These are phyloP conservation scores for Trichacis sp. DNA, from an alignment of 2,888 invertebrate genomes.

Conservation along the genomic window DNA sequence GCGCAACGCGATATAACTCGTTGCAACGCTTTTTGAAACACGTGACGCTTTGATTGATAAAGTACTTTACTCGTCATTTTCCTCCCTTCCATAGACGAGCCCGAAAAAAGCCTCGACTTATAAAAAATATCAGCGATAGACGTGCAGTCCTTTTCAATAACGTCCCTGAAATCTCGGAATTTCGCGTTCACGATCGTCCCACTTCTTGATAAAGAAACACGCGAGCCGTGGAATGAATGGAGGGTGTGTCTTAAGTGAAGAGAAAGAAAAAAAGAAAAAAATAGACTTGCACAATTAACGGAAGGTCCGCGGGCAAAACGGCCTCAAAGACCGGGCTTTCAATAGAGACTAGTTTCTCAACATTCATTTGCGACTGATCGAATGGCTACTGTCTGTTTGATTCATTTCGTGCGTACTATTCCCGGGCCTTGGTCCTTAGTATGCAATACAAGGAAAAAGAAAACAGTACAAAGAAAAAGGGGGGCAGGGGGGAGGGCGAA, in stretches of 20 bases:
- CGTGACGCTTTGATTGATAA: neutral
- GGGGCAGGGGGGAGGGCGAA: constrained; percentile 16
- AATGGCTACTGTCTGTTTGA: constrained; percentile 18
- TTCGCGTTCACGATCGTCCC: neutral
- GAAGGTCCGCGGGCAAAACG: neutral
- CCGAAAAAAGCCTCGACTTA: no score
- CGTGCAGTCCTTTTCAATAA: neutral
- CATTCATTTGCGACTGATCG: constrained; percentile 15
- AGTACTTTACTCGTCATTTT: neutral
- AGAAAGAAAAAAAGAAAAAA: no score
- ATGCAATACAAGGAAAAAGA: constrained; percentile 16
- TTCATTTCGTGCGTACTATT: constrained; percentile 13
- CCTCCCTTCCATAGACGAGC: no score
- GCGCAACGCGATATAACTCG: neutral
- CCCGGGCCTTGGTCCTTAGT: constrained; percentile 9
- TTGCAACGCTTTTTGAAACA: neutral
- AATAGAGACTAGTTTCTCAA: constrained; percentile 13
- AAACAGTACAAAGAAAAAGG: constrained; percentile 29
- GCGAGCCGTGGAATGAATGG: neutral
- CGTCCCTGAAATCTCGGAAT: neutral
- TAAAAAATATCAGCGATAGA: neutral
- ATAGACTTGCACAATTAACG: constrained; percentile 4
- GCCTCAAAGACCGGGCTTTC: neutral
- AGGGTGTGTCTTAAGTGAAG: neutral
- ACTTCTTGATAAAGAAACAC: constrained; percentile 2